These are phyloP conservation scores for Cyphomyrmex costatus DNA, from an alignment of 1,140 invertebrate species.

Conservation along the genomic window DNA sequence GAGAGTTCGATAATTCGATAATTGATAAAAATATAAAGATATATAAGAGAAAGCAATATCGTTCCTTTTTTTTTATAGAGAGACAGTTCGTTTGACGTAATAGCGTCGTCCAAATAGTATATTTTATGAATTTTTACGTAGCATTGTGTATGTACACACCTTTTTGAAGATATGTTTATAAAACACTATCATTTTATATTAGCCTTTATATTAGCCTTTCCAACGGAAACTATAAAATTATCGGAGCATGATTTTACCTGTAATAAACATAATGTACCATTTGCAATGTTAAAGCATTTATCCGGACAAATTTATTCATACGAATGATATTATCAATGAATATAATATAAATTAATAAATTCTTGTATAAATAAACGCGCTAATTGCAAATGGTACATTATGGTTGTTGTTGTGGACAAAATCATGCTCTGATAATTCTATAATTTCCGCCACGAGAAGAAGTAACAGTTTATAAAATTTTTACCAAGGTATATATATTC, in stretches of 20 bases:
- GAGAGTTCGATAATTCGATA: not conserved
- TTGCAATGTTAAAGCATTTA: slow-evolving; percentile 26
- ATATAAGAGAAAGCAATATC: not conserved
- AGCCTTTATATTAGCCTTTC: not conserved
- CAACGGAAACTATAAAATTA: slow-evolving; percentile 10
- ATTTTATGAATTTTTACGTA: not conserved
- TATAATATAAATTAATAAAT: slow-evolving; percentile 30
- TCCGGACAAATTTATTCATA: slow-evolving; percentile 22
- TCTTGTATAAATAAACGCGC: slow-evolving; percentile 23
- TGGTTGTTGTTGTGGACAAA: not conserved
- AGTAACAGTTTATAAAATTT: not conserved
- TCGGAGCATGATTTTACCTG: not conserved
- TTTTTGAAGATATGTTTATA: not conserved
- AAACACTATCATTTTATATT: not conserved
- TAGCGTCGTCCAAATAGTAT: not conserved
- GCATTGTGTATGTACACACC: not conserved
- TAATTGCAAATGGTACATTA: slow-evolving; percentile 11
- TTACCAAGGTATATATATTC: not conserved
- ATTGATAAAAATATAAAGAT: not conserved
- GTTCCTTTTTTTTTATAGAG: not conserved
- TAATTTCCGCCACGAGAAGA: not conserved
- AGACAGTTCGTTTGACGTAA: not conserved
- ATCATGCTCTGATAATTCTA: slow-evolving; percentile 21
- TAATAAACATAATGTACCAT: slow-evolving; percentile 14
- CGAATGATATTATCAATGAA: slow-evolving; percentile 24